Evolutionary conservation across 2,888 invertebrate species (phyloP).

Genomic region (Athalia circularis): DNA sequence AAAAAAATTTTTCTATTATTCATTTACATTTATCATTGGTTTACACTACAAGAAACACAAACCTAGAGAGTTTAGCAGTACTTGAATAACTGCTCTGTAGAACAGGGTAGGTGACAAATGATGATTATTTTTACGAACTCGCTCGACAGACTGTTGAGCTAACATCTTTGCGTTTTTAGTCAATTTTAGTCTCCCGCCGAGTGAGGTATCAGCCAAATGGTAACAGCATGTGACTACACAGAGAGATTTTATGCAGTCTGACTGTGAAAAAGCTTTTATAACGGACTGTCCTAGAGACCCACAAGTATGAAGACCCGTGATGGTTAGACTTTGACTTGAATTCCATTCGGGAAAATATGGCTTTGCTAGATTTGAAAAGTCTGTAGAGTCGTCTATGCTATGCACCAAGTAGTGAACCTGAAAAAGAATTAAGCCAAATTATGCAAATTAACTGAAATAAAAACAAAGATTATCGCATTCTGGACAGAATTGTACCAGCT

Average conservation of each 20-base stretch:
- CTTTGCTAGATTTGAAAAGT: constrained; percentile 62
- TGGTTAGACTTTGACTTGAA: constrained; percentile 60
- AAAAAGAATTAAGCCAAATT: constrained; percentile 68
- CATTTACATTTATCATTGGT: constrained; percentile 1
- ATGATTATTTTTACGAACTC: constrained; percentile 78
- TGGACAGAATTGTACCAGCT: constrained; percentile 53
- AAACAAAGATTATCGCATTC: constrained; percentile 60
- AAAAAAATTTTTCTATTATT: constrained; percentile 24
- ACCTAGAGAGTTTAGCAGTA: constrained; percentile 70
- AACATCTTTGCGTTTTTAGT: constrained; percentile 86
- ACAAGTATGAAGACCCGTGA: constrained; percentile 91
- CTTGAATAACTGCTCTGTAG: constrained; percentile 86
- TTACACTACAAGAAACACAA: constrained; percentile 2
- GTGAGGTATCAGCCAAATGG: constrained; percentile 82
- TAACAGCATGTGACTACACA: constrained; percentile 95
- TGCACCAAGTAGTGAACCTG: constrained; percentile 64
- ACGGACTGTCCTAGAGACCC: constrained; percentile 87
- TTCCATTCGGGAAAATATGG: constrained; percentile 58
- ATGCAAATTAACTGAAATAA: constrained; percentile 76
- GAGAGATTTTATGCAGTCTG: constrained; percentile 77
- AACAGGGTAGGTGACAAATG: constrained; percentile 81
- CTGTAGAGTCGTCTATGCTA: constrained; percentile 63
- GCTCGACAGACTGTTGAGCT: constrained; percentile 88
- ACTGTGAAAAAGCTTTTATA: constrained; percentile 81
- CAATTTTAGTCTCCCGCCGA: constrained; percentile 58